Percentiles rank a stretch among this genome's conserved stretches.
These are phyloP conservation scores for Cantharis lateralis DNA, from an alignment of 2,888 invertebrate genomes.

Conservation along the genomic window DNA sequence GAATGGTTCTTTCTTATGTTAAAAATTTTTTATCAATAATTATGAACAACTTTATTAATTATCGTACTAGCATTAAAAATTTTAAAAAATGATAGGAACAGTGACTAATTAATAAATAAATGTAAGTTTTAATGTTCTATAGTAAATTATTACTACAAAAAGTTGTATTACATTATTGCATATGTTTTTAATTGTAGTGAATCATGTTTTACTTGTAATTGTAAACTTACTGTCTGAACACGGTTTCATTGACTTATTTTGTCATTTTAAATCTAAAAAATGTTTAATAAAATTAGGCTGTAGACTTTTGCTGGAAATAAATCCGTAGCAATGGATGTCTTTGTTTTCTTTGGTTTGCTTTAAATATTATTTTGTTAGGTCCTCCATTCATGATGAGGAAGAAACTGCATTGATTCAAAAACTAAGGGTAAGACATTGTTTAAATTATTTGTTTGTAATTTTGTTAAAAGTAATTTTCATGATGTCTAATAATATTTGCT, in stretches of 20 bases:
- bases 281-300: background rate
- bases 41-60: background rate
- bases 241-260: background rate
- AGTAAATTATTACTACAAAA: conserved; percentile 32
- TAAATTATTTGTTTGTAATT: background rate
- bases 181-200: background rate
- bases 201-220: background rate
- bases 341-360: background rate
- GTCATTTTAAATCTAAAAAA: background rate
- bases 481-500: background rate
- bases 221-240: background rate
- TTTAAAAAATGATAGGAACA: conserved; percentile 9
- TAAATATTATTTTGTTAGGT: background rate
- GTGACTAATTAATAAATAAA: conserved; percentile 21
- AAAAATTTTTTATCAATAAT: background rate
- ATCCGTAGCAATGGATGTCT: background rate
- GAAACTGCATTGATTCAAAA: background rate
- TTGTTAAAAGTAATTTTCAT: background rate
- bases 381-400: background rate
- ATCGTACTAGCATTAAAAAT: background rate
- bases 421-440: background rate
- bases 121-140: conserved; percentile 28
- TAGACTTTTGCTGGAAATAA: background rate
- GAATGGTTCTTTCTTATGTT: background rate
- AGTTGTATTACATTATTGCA: conserved; percentile 21